These are phyloP conservation scores for Isotomurus palustris DNA, from an alignment of 2,888 invertebrate species.

Conservation along the genomic window DNA sequence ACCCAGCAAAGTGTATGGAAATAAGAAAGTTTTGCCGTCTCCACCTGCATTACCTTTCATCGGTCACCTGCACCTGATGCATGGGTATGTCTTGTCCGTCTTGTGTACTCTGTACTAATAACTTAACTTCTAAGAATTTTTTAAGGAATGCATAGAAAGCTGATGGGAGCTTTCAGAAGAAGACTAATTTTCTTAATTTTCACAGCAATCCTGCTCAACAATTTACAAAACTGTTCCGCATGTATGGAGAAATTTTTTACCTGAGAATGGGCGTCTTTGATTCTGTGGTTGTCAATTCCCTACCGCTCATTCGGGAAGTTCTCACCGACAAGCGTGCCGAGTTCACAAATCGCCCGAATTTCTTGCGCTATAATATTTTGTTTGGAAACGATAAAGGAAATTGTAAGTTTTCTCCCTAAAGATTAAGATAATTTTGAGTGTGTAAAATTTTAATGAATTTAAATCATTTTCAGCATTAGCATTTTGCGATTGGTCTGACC, in stretches of 20 bases:
- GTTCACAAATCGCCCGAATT: slow-evolving; percentile 78
- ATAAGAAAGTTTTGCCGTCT: slow-evolving; percentile 31
- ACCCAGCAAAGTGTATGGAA: slow-evolving; percentile 2
- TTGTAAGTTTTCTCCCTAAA: slow-evolving; percentile 66
- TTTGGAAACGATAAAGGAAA: slow-evolving; percentile 81
- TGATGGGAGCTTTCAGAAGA: too few species aligned
- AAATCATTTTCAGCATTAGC: slow-evolving; percentile 66
- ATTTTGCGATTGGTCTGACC: slow-evolving; percentile 79
- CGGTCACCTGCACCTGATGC: slow-evolving; percentile 43
- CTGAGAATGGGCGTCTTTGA: slow-evolving; percentile 42
- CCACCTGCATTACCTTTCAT: slow-evolving; percentile 39
- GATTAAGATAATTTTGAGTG: not conserved
- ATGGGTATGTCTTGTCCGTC: slow-evolving; percentile 31
- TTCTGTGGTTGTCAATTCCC: slow-evolving; percentile 43
- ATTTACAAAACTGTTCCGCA: slow-evolving; percentile 39
- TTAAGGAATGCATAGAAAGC: too few species aligned
- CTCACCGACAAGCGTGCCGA: slow-evolving; percentile 59
- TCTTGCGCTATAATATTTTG: slow-evolving; percentile 71
- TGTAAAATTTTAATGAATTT: not conserved
- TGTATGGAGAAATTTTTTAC: slow-evolving; percentile 43
- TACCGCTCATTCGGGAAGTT: slow-evolving; percentile 41
- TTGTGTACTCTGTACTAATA: too few species aligned
- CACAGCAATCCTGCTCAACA: slow-evolving; percentile 41
- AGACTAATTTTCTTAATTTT: slow-evolving; percentile 12
- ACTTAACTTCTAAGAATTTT: too few species aligned